phyloP scores from a whole-genome alignment of 2,888 invertebrate genomes.

The Apodemia zela region DNA sequence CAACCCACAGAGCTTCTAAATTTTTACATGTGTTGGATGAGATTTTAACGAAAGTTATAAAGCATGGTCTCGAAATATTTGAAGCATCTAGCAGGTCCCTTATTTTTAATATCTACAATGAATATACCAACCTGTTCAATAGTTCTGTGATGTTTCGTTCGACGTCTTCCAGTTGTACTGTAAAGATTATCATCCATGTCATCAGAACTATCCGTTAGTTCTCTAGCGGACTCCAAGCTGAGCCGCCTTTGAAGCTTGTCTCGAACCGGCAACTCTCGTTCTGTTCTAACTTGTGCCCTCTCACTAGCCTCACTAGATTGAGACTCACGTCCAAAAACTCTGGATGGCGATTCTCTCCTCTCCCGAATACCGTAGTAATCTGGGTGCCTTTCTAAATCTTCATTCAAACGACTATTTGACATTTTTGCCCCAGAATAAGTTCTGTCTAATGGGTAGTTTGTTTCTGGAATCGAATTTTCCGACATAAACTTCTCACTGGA shows the following conservation, averaged over 20 bases:
- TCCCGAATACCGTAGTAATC: conserved; percentile 60
- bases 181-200: conserved; percentile 80
- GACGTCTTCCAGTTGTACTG: conserved; percentile 80
- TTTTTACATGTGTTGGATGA: too few species aligned
- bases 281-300: conserved; percentile 54
- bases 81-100: too few species aligned
- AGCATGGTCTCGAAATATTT: too few species aligned
- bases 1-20: too few species aligned
- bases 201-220: conserved; percentile 86
- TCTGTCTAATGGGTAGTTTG: conserved; percentile 71
- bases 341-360: conserved; percentile 60
- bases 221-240: conserved; percentile 86
- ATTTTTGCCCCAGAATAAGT: conserved; percentile 70
- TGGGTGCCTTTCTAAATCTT: conserved; percentile 67
- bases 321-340: conserved; percentile 56
- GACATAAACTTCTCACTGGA: conserved; percentile 63
- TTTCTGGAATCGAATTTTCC: conserved; percentile 62
- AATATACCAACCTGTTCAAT: conserved; percentile 80
- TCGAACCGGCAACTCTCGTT: conserved; percentile 43
- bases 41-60: too few species aligned
- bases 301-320: conserved; percentile 66
- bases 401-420: conserved; percentile 67
- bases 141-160: conserved; percentile 79
- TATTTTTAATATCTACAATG: background rate
- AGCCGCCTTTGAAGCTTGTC: conserved; percentile 82